Evolutionary conservation across 2,888 invertebrate species (phyloP), one percentile per base, ranked within the genome.

Genomic region (Heliconius ethilla): DNA sequence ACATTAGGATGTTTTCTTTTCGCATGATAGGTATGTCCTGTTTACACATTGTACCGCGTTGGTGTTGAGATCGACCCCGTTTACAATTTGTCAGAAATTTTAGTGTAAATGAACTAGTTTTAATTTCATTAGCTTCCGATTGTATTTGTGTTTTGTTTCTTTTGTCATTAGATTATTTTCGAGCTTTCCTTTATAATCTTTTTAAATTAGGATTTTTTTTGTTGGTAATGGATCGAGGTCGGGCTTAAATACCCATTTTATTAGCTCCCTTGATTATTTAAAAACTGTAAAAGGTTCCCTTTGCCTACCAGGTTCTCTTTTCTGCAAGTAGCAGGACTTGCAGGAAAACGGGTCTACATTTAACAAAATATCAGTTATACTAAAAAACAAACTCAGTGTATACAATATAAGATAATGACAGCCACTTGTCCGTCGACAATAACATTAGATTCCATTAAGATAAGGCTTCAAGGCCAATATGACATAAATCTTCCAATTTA

Each of bases 401-500:
- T 33, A 33, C 10, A 10, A 55, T 45, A 70, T 27, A 51, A 45
- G 45, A 70, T 51, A 72, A 59, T 59, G 51, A 72, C 33, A 18
- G n/a, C 63, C 40, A 74, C 27, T 66, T 33, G 40, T n/a, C 18
- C 18, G 45, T n/a, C 29, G 18, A 76, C 45, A 33, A 76, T 70
- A 70, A 76, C 70, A 51, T 65, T 11, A 70, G 65, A 76, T 76
- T 33, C 45, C 13, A 65, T 76, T 51, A 37, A 72, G 55, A 72
- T 66, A 59, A 72, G 29, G 51, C 66, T 33, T 55, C 72, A 76
- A 72, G 72, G 76, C 13, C 72, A 45, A 69, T 59, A 67, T 22
- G 33, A 37, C 45, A 76, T 72, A 76, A 65, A 76, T 76, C 72
- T 72, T 55, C 25, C 76, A 76, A 76, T 76, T 76, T 37, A 72